Percentiles rank a stretch among this genome's conserved stretches.
Evolutionary conservation across 1,140 invertebrate genomes (phyloP).

Genomic region (Sesamia nonagrioides): DNA sequence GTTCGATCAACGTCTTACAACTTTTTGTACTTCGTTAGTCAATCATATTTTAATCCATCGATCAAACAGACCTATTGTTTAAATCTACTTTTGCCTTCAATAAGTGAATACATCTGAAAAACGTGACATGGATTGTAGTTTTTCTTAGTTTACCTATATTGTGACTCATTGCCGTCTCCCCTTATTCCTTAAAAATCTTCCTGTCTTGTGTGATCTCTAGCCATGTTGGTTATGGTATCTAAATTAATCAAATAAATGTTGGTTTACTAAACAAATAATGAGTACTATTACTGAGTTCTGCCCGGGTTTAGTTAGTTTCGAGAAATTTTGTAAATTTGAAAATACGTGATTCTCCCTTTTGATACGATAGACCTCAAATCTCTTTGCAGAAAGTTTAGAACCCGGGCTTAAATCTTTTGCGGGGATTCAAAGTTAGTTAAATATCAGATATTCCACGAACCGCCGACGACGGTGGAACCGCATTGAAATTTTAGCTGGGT

Average conservation of each 20-base stretch:
- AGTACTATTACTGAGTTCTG: conserved; percentile 3
- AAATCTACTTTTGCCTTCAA: conserved; percentile 34
- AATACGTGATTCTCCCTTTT: conserved; percentile 47
- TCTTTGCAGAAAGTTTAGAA: conserved; percentile 58
- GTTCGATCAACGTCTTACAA: conserved; percentile 45
- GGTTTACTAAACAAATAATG: conserved; percentile 18
- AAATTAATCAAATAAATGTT: conserved; percentile 7
- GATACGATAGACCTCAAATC: conserved; percentile 62
- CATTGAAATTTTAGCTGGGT: conserved; percentile 14
- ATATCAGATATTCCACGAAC: conserved; percentile 40
- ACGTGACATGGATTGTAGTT: background rate
- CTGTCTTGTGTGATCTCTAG: no score
- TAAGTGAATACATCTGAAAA: background rate
- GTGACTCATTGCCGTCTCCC: no score
- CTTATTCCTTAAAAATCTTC: no score
- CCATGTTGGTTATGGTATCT: no score
- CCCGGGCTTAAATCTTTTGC: conserved; percentile 61
- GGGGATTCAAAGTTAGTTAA: conserved; percentile 58
- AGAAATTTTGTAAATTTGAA: conserved; percentile 32
- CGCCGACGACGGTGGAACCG: conserved; percentile 20
- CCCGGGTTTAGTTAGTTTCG: conserved; percentile 10
- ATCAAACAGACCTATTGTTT: conserved; percentile 37
- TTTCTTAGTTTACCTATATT: no score
- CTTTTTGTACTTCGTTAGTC: conserved; percentile 42
- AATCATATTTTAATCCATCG: conserved; percentile 40